phyloP scores from a whole-genome alignment of 2,113 vertebrate species.

The Caloenas nicobarica region DNA sequence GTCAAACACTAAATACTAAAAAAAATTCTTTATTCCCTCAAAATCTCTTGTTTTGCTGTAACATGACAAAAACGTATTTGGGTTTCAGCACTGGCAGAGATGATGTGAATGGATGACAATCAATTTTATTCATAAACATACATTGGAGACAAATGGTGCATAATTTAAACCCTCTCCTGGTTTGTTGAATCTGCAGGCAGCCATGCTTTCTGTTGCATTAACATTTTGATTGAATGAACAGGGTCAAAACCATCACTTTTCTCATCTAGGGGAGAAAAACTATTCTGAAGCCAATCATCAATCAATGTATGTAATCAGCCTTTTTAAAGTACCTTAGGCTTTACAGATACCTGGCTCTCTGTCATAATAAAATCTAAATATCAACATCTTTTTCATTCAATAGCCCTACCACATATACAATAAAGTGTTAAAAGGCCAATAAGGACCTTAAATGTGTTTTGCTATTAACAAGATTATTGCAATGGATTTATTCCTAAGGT shows the following conservation, averaged over 20 bases:
- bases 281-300: constrained; percentile 77
- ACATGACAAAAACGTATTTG: constrained; percentile 5
- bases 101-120: constrained; percentile 6
- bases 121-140: constrained; percentile 67
- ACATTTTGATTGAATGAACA: constrained; percentile 78
- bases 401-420: constrained; percentile 25
- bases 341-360: constrained; percentile 36
- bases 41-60: constrained; percentile 39
- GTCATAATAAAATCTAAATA: constrained; percentile 56
- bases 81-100: background rate
- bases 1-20: constrained; percentile 38
- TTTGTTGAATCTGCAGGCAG: constrained; percentile 60
- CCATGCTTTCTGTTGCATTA: constrained; percentile 71
- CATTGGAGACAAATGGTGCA: constrained; percentile 50
- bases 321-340: constrained; percentile 57
- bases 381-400: constrained; percentile 28
- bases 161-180: constrained; percentile 66
- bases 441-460: constrained; percentile 52
- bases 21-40: constrained; percentile 4
- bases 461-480: constrained; percentile 63
- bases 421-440: constrained; percentile 57
- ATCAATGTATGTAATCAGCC: constrained; percentile 76
- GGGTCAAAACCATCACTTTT: constrained; percentile 73
- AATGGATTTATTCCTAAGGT: constrained; percentile 63
- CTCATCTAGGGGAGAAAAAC: constrained; percentile 68